Conservation (phyloP, 2,888 invertebrate genomes). For the Pristionchus exspectatus region DNA sequence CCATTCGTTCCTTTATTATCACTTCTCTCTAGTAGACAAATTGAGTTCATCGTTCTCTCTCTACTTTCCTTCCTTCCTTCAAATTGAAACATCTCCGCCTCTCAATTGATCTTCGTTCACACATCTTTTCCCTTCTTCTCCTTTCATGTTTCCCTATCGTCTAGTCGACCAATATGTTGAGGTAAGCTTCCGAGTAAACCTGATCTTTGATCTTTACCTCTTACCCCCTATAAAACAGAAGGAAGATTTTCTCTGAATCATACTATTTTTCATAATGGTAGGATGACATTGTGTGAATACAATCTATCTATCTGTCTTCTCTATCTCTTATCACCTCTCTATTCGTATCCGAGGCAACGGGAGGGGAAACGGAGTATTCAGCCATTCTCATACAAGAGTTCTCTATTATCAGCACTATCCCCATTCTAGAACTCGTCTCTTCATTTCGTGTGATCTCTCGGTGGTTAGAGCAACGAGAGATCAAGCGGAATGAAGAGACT, state of each 20-base stretch:
- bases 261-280: not conserved
- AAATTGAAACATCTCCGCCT: not conserved
- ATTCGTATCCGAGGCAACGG: not conserved
- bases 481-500: not conserved
- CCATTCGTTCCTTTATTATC: not conserved
- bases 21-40: not conserved
- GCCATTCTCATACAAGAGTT: not conserved
- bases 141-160: slow-evolving; percentile 20
- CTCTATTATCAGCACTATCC: not conserved
- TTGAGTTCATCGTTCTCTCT: slow-evolving; percentile 13
- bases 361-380: not conserved
- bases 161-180: slow-evolving; percentile 19
- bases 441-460: not conserved
- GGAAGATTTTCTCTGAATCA: not conserved
- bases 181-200: not conserved
- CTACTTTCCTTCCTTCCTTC: not conserved
- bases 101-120: not conserved
- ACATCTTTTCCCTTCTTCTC: not conserved
- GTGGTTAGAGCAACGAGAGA: not conserved
- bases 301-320: not conserved
- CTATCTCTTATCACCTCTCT: slow-evolving; percentile 1
- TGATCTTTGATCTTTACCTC: not conserved
- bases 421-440: not conserved
- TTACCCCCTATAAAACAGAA: not conserved
- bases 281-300: not conserved